Evolutionary conservation across 1,140 invertebrate species (phyloP).

Genomic region (Atta colombica): DNA sequence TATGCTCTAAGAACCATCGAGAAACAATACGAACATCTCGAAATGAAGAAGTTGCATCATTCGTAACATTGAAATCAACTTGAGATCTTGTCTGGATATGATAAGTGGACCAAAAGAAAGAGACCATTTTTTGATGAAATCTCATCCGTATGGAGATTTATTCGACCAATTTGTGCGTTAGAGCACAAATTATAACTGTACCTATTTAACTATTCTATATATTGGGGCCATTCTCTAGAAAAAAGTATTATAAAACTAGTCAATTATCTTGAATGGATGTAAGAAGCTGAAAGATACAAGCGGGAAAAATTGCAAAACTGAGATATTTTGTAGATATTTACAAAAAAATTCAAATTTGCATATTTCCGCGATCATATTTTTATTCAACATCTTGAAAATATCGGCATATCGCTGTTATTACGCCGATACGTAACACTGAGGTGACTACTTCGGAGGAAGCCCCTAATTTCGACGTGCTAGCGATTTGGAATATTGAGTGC

Average conservation of each 20-base stretch:
- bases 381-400: conserved; percentile 36
- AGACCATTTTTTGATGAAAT: conserved; percentile 37
- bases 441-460: conserved; percentile 50
- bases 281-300: not conserved
- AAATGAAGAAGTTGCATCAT: conserved; percentile 1
- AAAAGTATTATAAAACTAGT: conserved; percentile 61
- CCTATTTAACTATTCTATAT: conserved; percentile 22
- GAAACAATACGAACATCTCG: not conserved
- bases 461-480: not conserved
- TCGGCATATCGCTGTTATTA: not conserved
- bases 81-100: not conserved
- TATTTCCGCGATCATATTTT: conserved; percentile 26
- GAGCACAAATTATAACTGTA: conserved; percentile 19
- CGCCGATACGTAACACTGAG: conserved; percentile 58
- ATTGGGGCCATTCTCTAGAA: conserved; percentile 67
- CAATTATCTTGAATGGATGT: conserved; percentile 66
- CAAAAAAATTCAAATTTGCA: conserved; percentile 32
- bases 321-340: conserved; percentile 77
- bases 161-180: conserved; percentile 40
- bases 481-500: conserved; percentile 68
- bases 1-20: conserved; percentile 18
- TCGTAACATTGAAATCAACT: conserved; percentile 25
- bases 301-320: not conserved
- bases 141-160: not conserved
- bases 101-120: conserved; percentile 65